phyloP scores from a whole-genome alignment of 2,888 invertebrate genomes.

The Lordiphosa andalusiaca region DNA sequence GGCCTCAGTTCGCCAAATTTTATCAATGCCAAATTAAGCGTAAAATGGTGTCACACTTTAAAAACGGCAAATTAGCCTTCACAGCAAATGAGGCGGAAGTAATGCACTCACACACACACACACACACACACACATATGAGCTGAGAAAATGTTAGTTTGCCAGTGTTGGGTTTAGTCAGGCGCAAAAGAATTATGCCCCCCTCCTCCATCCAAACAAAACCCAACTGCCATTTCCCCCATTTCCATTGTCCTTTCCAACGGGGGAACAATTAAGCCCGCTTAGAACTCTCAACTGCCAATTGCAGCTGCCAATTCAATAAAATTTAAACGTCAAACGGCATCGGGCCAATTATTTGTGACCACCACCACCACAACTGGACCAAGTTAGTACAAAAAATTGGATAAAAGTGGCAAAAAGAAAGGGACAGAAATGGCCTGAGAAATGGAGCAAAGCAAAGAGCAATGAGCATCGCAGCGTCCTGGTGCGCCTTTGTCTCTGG shows the following conservation, averaged over 20 bases:
- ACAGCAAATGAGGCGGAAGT: constrained; percentile 73
- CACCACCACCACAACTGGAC: constrained; percentile 54
- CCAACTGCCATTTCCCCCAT: constrained; percentile 22
- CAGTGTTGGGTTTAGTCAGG: constrained; percentile 12
- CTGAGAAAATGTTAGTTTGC: constrained; percentile 22
- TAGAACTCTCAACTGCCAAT: constrained; percentile 58
- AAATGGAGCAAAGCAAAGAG: constrained; percentile 16
- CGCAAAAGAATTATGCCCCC: constrained; percentile 58
- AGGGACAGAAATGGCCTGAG: constrained; percentile 2
- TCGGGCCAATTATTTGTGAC: constrained; percentile 66
- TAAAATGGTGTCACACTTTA: constrained; percentile 64
- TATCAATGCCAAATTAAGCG: constrained; percentile 69
- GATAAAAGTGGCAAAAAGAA: constrained; percentile 1
- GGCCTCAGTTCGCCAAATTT: constrained; percentile 39
- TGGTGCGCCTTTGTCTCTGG: constrained; percentile 40
- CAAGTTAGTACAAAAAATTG: constrained; percentile 18
- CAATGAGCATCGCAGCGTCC: constrained; percentile 19
- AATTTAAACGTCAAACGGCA: constrained; percentile 63
- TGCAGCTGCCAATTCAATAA: constrained; percentile 64
- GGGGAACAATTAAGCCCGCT: constrained; percentile 61
- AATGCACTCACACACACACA: no score
- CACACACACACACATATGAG: constrained; percentile 5
- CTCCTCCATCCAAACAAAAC: no score
- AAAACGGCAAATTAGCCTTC: constrained; percentile 49
- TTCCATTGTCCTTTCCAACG: constrained; percentile 49